Percentiles rank a stretch among this genome's conserved stretches.
phyloP scores from a whole-genome alignment of 2,888 invertebrate genomes.

The Dione juno region DNA sequence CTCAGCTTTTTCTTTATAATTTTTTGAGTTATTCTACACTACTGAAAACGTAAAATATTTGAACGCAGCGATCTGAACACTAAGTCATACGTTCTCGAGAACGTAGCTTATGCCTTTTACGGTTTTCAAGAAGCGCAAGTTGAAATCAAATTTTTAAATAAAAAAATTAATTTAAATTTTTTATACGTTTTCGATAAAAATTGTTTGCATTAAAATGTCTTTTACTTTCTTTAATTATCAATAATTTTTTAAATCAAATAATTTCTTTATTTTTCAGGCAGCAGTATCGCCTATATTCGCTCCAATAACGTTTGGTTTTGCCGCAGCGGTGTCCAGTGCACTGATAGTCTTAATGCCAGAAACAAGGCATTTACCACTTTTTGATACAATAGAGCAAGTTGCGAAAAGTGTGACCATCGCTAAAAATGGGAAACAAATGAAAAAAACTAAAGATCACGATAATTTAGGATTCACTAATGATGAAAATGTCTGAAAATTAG shows the following conservation, averaged over 20 bases:
- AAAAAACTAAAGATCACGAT: conserved; percentile 5
- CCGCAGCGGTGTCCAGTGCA: conserved; percentile 63
- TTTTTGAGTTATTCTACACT: too few species aligned
- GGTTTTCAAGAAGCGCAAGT: too few species aligned
- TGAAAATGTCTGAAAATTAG: not conserved
- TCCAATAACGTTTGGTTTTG: conserved; percentile 67
- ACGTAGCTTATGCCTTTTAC: too few species aligned
- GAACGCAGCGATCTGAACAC: too few species aligned
- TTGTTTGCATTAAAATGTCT: too few species aligned
- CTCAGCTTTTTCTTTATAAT: too few species aligned
- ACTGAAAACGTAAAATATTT: too few species aligned
- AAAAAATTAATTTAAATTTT: too few species aligned
- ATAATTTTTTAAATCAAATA: not conserved
- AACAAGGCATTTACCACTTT: conserved; percentile 65
- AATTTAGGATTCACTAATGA: conserved; percentile 7
- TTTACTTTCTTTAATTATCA: too few species aligned
- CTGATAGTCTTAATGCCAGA: conserved; percentile 66
- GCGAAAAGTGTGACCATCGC: conserved; percentile 12
- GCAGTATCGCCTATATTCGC: conserved; percentile 68
- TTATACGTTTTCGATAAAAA: too few species aligned
- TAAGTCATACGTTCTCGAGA: too few species aligned
- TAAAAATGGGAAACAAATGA: conserved; percentile 16
- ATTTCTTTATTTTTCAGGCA: conserved; percentile 55
- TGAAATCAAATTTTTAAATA: too few species aligned
- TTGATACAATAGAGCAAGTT: conserved; percentile 71